These are phyloP conservation scores for Camelus bactrianus DNA, from an alignment of 2,113 vertebrate species.

Conservation along the genomic window DNA sequence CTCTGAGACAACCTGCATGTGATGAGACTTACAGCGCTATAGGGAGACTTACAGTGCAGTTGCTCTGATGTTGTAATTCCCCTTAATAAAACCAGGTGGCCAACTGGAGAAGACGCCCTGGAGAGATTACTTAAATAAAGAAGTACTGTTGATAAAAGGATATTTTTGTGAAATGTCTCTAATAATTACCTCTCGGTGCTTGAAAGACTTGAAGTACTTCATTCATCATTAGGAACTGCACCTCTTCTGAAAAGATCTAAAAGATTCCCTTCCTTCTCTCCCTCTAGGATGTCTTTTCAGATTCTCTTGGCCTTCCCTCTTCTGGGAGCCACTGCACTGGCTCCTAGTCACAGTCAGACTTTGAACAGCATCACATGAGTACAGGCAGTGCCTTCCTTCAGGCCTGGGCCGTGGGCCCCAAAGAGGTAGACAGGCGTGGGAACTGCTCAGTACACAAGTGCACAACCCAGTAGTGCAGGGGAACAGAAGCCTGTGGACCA, in stretches of 20 bases:
- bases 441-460: background rate
- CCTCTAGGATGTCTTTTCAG: background rate
- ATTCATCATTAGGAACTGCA: background rate
- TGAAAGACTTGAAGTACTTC: background rate
- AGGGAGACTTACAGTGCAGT: background rate
- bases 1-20: background rate
- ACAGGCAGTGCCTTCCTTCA: background rate
- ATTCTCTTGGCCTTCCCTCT: background rate
- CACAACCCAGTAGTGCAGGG: background rate
- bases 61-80: background rate
- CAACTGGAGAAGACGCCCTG: background rate
- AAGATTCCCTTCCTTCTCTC: background rate
- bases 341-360: background rate
- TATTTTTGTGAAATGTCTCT: constrained; percentile 1
- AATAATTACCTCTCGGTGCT: background rate
- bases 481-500: background rate
- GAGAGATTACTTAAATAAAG: background rate
- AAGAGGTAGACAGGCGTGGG: background rate
- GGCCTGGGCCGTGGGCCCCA: background rate
- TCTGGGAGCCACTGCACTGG: background rate
- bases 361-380: background rate
- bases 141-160: background rate
- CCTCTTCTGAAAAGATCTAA: background rate
- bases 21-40: background rate
- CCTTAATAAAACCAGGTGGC: background rate